Base-by-base conservation (phyloP, 2,888 invertebrate species). In the Adelphocoris suturalis region DNA sequence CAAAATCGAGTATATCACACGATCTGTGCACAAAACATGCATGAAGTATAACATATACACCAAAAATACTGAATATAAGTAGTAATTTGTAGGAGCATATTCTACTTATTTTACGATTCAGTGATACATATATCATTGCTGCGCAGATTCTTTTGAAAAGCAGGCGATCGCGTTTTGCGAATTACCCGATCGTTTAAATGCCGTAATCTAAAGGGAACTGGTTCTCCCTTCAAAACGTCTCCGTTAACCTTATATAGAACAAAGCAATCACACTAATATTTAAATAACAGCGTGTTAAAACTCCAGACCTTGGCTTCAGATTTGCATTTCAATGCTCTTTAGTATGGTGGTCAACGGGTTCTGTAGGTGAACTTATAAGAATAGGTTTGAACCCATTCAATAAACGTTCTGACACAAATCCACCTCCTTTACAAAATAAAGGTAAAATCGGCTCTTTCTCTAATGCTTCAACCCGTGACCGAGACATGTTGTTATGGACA, bases 311-410 rank as follows among this genome's bases (percentile, higher is more conserved):
- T 78, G 46, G 78, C 28, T 16, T 7, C 46, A 28, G 78, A 78
- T 78, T 78, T 78, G 78, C 78, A 78, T 78, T 46, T 78, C 78
- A 78, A 78, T 78, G 47, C 47, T 14, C 78, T 46, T 78, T 46
- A 78, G 16, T 19, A 46, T n/a, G n/a, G 78, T 78, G 47, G 46
- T 37, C 37, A 78, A 78, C 78, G 68, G 19, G 68, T 68, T 68
- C 68, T 68, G 68, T 68, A 68, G 68, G 68, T 68, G 68, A 68
- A 68, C 68, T 68, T 68, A 68, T 68, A 68, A 68, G 68, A 68
- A 68, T 68, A 9, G 68, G 23, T 68, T 23, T 68, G 23, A 68
- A 68, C 68, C 68, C 23, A 68, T 68, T 68, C 68, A 68, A 68
- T 68, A 68, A 23, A 68, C 68, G 23, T 68, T 23, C 68, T 23